Conservation (phyloP, 2,888 invertebrate genomes). For the Yponomeuta cagnagella region DNA sequence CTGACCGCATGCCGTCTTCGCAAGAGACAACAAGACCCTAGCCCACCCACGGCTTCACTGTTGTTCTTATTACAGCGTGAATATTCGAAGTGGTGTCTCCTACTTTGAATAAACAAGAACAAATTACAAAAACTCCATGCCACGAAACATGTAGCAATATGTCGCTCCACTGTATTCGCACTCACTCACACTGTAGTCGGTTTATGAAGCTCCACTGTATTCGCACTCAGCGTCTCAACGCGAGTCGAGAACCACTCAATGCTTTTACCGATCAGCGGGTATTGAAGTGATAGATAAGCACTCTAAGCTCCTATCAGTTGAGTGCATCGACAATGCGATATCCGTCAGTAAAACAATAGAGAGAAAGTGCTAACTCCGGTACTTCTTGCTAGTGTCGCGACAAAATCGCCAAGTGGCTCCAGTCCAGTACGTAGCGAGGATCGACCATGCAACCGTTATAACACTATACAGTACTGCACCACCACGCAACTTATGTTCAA, state of each 20-base stretch:
- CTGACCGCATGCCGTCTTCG: neutral
- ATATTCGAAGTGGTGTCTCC: no score
- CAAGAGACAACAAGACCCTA: neutral
- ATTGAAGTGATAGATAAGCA: neutral
- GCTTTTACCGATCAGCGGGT: neutral
- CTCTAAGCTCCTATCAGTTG: constrained; percentile 1
- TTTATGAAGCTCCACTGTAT: neutral
- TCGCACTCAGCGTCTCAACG: neutral
- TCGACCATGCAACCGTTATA: neutral
- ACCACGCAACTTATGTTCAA: neutral
- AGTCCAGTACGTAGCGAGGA: neutral
- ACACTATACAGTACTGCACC: neutral
- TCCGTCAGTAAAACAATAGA: neutral
- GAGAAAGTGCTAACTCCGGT: neutral
- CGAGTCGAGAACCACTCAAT: neutral
- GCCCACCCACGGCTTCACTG: neutral
- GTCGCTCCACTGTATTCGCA: neutral
- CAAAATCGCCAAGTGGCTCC: neutral
- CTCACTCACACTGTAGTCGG: no score
- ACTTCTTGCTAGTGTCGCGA: neutral
- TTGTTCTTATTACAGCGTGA: neutral
- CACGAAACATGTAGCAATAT: no score
- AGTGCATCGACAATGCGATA: neutral
- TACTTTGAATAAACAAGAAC: no score
- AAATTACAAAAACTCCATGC: no score